Evolutionary conservation across 30 jellyfish, hydroid and myxozoan genomes (phyloP).

Genomic region (Pelagia noctiluca): DNA sequence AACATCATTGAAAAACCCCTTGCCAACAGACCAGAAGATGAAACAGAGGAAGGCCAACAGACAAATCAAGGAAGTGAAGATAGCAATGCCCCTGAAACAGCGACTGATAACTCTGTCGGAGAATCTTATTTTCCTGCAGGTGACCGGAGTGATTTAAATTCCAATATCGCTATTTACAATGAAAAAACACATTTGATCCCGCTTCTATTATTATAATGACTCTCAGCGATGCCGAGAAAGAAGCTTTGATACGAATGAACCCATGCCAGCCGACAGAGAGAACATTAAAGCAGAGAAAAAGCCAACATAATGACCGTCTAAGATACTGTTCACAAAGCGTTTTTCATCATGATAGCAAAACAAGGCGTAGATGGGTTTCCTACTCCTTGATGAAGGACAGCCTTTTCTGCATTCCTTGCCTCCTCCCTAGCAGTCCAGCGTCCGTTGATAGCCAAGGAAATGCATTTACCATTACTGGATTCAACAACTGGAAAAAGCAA

Average conservation of each 20-base stretch:
- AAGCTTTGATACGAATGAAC: conserved; percentile 33
- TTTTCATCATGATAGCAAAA: conserved; percentile 45
- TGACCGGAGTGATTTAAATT: conserved; percentile 37
- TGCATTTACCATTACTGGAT: conserved; percentile 56
- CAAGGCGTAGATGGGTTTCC: conserved; percentile 66
- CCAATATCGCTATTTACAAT: conserved; percentile 36
- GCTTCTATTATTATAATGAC: conserved; percentile 55
- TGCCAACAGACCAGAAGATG: conserved; percentile 34
- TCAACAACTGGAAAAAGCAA: conserved; percentile 69
- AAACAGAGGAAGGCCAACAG: conserved; percentile 55
- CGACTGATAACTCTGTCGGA: conserved; percentile 45
- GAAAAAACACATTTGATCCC: conserved; percentile 59
- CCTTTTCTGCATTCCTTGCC: too few species aligned
- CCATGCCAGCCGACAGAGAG: conserved; percentile 61
- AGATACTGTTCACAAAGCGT: conserved; percentile 57
- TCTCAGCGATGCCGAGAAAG: conserved; percentile 57
- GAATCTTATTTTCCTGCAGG: conserved; percentile 50
- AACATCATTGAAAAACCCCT: conserved; percentile 32
- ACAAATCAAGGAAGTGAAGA: conserved; percentile 41
- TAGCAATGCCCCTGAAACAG: conserved; percentile 44
- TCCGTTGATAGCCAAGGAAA: conserved; percentile 51
- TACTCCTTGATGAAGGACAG: conserved; percentile 59
- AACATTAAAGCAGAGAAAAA: conserved; percentile 55
- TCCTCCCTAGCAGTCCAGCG: conserved; percentile 40
- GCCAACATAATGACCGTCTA: conserved; percentile 8